Evolutionary conservation across 2,888 invertebrate genomes (phyloP).

Genomic region (Chouioia cunea): DNA sequence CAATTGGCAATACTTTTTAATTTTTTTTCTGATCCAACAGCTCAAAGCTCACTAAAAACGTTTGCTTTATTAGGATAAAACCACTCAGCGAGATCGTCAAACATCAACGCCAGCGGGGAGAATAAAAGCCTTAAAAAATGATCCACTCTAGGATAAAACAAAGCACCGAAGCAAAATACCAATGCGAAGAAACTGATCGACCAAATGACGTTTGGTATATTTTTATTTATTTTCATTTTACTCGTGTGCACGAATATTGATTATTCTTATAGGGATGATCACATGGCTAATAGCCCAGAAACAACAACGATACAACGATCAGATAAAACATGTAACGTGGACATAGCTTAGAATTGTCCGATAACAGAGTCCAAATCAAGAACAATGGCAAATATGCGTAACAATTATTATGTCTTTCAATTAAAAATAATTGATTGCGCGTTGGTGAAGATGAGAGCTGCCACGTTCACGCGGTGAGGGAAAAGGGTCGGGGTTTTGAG

Average conservation of each 20-base stretch:
- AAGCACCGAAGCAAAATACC: conserved; percentile 32
- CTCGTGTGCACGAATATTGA: conserved; percentile 31
- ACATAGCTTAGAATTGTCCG: conserved; percentile 21
- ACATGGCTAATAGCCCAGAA: conserved; percentile 40
- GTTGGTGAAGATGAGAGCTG: conserved; percentile 64
- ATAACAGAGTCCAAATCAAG: conserved; percentile 31
- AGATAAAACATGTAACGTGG: conserved; percentile 45
- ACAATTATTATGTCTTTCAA: neutral
- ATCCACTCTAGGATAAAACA: conserved; percentile 26
- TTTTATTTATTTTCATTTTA: conserved; percentile 7
- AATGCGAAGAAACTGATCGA: conserved; percentile 31
- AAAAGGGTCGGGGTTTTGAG: conserved; percentile 74
- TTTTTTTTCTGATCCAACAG: conserved; percentile 11
- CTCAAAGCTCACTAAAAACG: conserved; percentile 27
- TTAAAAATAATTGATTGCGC: conserved; percentile 46
- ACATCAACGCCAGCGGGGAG: neutral
- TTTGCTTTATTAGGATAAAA: conserved; percentile 16
- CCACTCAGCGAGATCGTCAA: conserved; percentile 8
- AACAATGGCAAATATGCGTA: conserved; percentile 10
- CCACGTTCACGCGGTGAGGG: conserved; percentile 70
- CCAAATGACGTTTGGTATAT: neutral
- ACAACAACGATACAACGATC: conserved; percentile 20
- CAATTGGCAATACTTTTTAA: conserved; percentile 27
- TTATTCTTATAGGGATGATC: conserved; percentile 40
- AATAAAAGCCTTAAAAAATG: neutral